A percentile compares a stretch with the other conserved stretches of the same genome.
Conservation (phyloP, 1,140 invertebrate species). For the Drosophila santomea region DNA sequence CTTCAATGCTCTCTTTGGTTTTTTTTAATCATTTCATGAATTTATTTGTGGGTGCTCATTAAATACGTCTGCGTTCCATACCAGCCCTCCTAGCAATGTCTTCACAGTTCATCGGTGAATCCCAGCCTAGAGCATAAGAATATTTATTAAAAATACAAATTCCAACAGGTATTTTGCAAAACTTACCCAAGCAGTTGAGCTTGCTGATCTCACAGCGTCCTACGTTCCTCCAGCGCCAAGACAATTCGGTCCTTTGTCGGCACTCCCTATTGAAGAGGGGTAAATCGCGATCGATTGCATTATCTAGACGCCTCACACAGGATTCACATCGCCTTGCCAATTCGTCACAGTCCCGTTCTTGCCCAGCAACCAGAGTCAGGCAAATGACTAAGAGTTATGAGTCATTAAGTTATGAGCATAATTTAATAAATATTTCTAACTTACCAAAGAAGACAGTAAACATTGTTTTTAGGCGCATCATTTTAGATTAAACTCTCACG, state of each 20-base stretch:
- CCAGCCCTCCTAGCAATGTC: conserved; percentile 27
- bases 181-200: conserved; percentile 29
- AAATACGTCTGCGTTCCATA: conserved; percentile 5
- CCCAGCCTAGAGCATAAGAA: conserved; percentile 1
- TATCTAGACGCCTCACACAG: conserved; percentile 14
- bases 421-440: background rate
- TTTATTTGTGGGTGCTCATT: background rate
- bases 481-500: conserved; percentile 7
- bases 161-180: background rate
- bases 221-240: conserved; percentile 42
- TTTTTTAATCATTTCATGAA: conserved; percentile 8
- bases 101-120: conserved; percentile 24
- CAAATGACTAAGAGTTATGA: conserved; percentile 17
- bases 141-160: background rate
- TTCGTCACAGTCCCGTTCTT: conserved; percentile 23
- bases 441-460: conserved; percentile 17
- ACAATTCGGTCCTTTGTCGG: background rate
- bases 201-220: conserved; percentile 40
- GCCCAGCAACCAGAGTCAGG: conserved; percentile 32
- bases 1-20: conserved; percentile 40
- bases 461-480: conserved; percentile 6
- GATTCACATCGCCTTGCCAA: conserved; percentile 1
- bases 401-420: no score
- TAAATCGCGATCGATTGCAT: background rate
- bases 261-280: conserved; percentile 28